Percentiles rank a stretch among this genome's conserved stretches.
phyloP scores from a whole-genome alignment of 2,888 invertebrate genomes.

The Amphipyra berbera region DNA sequence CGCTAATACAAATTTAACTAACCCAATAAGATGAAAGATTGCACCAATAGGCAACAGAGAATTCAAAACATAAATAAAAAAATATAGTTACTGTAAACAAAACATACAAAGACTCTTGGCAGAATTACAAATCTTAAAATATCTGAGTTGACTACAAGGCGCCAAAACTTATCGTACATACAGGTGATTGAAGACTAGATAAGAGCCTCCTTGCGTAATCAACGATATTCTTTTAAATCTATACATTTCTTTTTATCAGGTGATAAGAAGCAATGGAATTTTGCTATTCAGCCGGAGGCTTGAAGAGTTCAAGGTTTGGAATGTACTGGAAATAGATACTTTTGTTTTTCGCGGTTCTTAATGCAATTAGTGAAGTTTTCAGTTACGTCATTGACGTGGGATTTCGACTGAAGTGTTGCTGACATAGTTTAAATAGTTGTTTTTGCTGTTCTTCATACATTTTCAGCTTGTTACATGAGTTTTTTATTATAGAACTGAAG shows the following conservation, averaged over 20 bases:
- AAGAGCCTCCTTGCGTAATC: constrained; percentile 32
- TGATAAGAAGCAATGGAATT: constrained; percentile 42
- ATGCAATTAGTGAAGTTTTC: constrained; percentile 10
- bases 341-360: not conserved
- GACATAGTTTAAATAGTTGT: too few species aligned
- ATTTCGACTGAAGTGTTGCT: not conserved
- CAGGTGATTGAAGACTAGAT: constrained; percentile 35
- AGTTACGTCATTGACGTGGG: constrained; percentile 10
- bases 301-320: constrained; percentile 33
- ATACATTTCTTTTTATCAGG: constrained; percentile 34
- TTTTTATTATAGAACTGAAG: too few species aligned
- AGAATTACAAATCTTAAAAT: constrained; percentile 38
- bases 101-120: constrained; percentile 42
- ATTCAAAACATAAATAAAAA: not conserved
- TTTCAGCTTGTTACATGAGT: too few species aligned
- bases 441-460: too few species aligned
- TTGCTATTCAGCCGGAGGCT: constrained; percentile 9
- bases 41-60: not conserved
- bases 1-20: too few species aligned
- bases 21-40: too few species aligned
- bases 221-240: constrained; percentile 12
- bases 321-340: constrained; percentile 22
- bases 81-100: constrained; percentile 6
- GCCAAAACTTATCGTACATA: constrained; percentile 49
- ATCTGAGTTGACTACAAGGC: constrained; percentile 37